These are phyloP conservation scores for Diabrotica undecimpunctata DNA, from an alignment of 1,140 invertebrate species.

Conservation along the genomic window DNA sequence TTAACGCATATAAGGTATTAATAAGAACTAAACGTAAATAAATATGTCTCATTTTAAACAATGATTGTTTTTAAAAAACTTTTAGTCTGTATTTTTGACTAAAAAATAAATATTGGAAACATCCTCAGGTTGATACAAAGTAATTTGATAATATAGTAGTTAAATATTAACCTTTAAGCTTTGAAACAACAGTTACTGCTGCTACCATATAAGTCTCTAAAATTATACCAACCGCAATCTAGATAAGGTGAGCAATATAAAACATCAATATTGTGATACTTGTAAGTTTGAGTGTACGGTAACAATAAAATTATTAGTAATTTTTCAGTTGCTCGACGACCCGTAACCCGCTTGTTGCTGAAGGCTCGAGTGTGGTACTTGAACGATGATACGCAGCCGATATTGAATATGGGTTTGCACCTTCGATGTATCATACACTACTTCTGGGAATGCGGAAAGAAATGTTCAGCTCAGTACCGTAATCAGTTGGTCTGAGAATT, in stretches of 20 bases:
- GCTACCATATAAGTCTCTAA: not conserved
- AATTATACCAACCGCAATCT: not conserved
- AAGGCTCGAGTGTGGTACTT: slow-evolving; percentile 8
- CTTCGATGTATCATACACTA: not conserved
- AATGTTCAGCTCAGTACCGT: slow-evolving; percentile 1
- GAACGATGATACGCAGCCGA: slow-evolving; percentile 3
- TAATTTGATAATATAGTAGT: no score
- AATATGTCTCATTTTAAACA: no score
- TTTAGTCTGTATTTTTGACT: no score
- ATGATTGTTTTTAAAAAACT: no score
- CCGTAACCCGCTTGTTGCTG: slow-evolving; percentile 6
- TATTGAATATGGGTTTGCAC: not conserved
- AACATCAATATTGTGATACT: not conserved
- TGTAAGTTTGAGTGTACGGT: slow-evolving; percentile 5
- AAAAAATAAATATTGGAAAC: no score
- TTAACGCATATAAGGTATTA: no score
- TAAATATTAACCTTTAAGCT: no score
- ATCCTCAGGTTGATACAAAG: no score
- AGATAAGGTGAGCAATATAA: not conserved
- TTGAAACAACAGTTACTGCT: not conserved
- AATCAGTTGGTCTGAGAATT: not conserved
- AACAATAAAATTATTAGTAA: slow-evolving; percentile 5
- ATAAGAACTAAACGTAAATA: no score
- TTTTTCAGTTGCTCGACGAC: slow-evolving; percentile 13
- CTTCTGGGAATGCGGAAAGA: slow-evolving; percentile 10